Evolutionary conservation across 2,113 vertebrate species (phyloP), one percentile per base, ranked within the genome.

Genomic region (Melanocharis versteri): DNA sequence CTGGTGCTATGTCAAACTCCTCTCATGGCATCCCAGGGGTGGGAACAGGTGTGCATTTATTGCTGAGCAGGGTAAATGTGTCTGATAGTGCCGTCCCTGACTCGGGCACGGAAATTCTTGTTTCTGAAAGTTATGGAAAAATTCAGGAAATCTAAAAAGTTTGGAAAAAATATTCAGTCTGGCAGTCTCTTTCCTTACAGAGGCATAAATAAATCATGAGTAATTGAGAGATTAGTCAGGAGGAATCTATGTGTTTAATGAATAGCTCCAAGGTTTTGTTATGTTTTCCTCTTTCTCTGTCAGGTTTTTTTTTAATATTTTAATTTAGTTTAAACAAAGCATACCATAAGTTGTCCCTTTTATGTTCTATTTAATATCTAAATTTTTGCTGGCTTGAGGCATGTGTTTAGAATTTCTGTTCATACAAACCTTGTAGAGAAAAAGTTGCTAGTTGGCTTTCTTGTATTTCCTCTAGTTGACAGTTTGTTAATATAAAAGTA

Each of bases 401-500:
- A 50, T 26, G 47, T 30, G 33, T 78, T 83, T 79, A 64, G 57
- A 92, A 87, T 75, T 83, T 93, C 11, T 96, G 8, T 76, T 87
- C 20, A 24, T 64, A 58, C 40, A 90, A 69, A 62, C 75, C 44
- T 68, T 81, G 37, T 58, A 76, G 39, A 62, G 22, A 44, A 93
- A 73, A 77, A 35, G 19, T 77, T 83, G 30, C 50, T 40, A 37
- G 64, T 26, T 3, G 4, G 10, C 50, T 71, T 68, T 73, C 54
- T 68, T 87, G 15, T 40, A n/a, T 91, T 90, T 91, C 66, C 45
- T 37, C 48, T 79, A 72, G 64, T 40, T 93, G 93, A 82, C 70
- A 76, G 35, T 64, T 97, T 19, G 4, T 88, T 93, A 95, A 90
- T 53, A 33, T 95, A 60, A 88, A 87, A 97, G 58, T 94, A 96